These are phyloP conservation scores for Rhynchophorus ferrugineus DNA, from an alignment of 1,140 invertebrate genomes.

Conservation along the genomic window DNA sequence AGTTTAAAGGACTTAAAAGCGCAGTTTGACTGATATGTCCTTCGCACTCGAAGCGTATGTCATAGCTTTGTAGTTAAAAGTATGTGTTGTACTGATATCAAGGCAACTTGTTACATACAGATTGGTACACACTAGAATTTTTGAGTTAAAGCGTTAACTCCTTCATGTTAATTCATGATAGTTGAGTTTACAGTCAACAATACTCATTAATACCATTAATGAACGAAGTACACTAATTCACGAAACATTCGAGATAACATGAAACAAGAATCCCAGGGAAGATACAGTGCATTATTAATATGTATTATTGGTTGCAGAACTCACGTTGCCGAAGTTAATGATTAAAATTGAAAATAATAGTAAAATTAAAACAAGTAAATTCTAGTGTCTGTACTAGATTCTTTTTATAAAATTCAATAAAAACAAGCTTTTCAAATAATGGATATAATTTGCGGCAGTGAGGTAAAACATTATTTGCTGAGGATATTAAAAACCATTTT, in stretches of 20 bases:
- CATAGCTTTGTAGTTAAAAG: conserved; percentile 36
- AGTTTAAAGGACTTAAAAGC: background rate
- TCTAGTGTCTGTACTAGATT: background rate
- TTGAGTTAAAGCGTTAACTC: background rate
- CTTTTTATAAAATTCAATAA: conserved; percentile 2
- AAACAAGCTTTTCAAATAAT: conserved; percentile 5
- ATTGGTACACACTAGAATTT: conserved; percentile 12
- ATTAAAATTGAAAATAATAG: too few relatives aligned
- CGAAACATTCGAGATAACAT: too few relatives aligned
- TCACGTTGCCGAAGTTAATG: too few relatives aligned
- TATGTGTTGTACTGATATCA: conserved; percentile 42
- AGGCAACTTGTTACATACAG: conserved; percentile 40
- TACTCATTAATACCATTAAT: too few relatives aligned
- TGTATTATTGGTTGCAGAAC: too few relatives aligned
- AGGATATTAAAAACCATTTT: conserved; percentile 12
- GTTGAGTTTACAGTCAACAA: background rate
- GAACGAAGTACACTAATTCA: too few relatives aligned
- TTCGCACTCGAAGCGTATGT: conserved; percentile 11
- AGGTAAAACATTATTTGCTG: background rate
- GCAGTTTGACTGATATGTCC: background rate
- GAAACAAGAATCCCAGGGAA: too few relatives aligned
- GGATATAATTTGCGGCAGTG: conserved; percentile 13
- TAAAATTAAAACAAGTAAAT: too few relatives aligned
- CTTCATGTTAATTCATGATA: conserved; percentile 3
- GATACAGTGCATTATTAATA: too few relatives aligned